These are phyloP conservation scores for Drosophila lacteicornis DNA, from an alignment of 1,140 invertebrate genomes.

Conservation along the genomic window DNA sequence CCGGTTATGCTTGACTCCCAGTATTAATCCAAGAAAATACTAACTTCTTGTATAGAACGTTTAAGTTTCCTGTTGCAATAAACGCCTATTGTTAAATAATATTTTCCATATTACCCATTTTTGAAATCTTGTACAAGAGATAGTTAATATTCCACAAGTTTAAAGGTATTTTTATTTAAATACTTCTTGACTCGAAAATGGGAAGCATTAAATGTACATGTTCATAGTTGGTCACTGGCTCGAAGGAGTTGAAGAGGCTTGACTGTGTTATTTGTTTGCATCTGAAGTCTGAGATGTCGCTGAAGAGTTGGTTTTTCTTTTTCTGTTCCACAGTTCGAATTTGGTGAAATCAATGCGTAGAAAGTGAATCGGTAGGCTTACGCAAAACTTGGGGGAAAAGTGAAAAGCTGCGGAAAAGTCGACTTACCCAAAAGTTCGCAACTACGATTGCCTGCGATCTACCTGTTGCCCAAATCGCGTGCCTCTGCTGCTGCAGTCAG, in stretches of 20 bases:
- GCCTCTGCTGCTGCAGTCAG: constrained; percentile 15
- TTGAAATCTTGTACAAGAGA: neutral
- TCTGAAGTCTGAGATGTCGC: constrained; percentile 23
- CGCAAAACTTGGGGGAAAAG: constrained; percentile 61
- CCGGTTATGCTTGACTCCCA: neutral
- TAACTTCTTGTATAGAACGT: too few relatives aligned
- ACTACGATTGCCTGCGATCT: neutral
- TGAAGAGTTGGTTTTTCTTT: constrained; percentile 61
- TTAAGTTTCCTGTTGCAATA: too few relatives aligned
- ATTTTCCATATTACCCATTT: too few relatives aligned
- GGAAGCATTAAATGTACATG: neutral
- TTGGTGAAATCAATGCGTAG: constrained; percentile 81
- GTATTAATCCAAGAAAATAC: too few relatives aligned
- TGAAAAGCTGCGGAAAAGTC: constrained; percentile 58
- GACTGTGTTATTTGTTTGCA: constrained; percentile 18
- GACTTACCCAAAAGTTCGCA: constrained; percentile 25
- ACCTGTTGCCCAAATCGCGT: constrained; percentile 27
- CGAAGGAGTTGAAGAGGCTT: constrained; percentile 1
- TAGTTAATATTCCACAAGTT: neutral
- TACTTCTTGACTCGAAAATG: neutral
- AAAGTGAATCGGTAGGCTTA: constrained; percentile 70
- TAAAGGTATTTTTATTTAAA: neutral
- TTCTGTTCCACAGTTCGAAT: constrained; percentile 62
- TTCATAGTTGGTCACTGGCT: neutral
- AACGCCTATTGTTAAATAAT: too few relatives aligned